Evolutionary conservation across 2,113 vertebrate genomes (phyloP).

Genomic region (Tupaia tana): DNA sequence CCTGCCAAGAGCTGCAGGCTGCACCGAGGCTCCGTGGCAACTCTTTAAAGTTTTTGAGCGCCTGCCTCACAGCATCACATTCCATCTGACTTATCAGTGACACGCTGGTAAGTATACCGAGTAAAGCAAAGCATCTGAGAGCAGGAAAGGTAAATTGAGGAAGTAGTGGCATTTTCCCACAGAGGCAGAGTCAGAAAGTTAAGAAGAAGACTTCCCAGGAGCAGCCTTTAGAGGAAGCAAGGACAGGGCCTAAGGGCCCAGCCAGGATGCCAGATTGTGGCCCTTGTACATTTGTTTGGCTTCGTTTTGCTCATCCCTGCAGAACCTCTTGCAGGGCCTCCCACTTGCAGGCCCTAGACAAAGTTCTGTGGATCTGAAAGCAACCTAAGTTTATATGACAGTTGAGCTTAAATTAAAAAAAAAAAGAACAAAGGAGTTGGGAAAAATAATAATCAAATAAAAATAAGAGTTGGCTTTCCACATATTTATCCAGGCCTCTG

Average conservation of each 20-base stretch:
- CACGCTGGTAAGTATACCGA: background rate
- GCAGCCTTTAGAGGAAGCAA: background rate
- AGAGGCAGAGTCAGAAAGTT: background rate
- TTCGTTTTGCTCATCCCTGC: background rate
- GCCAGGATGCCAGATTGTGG: accelerated
- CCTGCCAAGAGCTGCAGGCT: background rate
- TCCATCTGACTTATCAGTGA: background rate
- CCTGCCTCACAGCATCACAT: background rate
- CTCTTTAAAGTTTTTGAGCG: background rate
- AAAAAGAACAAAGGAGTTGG: too few relatives aligned
- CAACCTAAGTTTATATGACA: background rate
- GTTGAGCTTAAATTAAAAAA: background rate
- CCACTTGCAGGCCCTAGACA: too few relatives aligned
- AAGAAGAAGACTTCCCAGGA: background rate
- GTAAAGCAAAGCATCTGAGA: background rate
- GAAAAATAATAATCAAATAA: too few relatives aligned
- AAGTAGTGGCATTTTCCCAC: background rate
- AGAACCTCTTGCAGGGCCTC: background rate
- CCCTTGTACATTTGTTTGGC: background rate
- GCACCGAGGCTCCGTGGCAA: background rate
- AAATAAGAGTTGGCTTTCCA: background rate
- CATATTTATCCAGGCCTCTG: background rate
- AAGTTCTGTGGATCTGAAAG: background rate
- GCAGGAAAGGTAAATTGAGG: background rate
- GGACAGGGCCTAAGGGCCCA: background rate